Base-by-base conservation (phyloP, 2,113 vertebrate species). In the Lophura nycthemera region DNA sequence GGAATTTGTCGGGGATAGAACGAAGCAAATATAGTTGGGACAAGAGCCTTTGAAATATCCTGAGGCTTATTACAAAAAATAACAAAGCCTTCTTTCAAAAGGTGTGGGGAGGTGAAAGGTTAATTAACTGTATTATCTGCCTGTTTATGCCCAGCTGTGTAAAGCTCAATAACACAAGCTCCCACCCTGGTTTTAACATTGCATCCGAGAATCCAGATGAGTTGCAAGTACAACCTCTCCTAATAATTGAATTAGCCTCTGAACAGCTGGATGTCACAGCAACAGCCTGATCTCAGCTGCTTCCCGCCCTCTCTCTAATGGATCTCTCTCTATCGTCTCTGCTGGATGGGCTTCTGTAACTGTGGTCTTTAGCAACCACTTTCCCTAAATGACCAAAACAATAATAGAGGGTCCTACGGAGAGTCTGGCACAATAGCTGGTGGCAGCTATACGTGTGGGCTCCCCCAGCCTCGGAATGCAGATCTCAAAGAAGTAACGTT, bases 101-200 rank as follows among this genome's bases (percentile, higher is more conserved):
- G 75, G 90, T 88, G 93, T 85, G 86, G 83, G 70, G 88, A 50
- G 97, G 96, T 96, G 95, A 98, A 97, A 98, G 97, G 98, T 98
- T 98, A 98, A 98, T 98, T 97, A 97, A 97, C 90, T 97, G 83
- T 97, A 98, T 98, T 96, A 98, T 98, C 96, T 96, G 96, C 91
- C 94, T 94, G 67, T 97, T 97, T 97, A 97, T 98, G 97, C 97
- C 97, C 97, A 98, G 97, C 97, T 98, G 97, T 95, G 96, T 97
- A 96, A 97, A 97, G 95, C 94, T 97, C 93, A 85, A 72, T 95
- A 95, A 94, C 90, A 95, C 93, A 88, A 90, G 90, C 89, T 90
- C 83, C 89, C 88, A 88, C 86, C 89, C 96, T 7, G 71, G 70
- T 94, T 96, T 94, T 96, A 96, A 97, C 92, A 96, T 60, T 89